Evolutionary conservation across 2,113 vertebrate genomes (phyloP), one percentile per base, ranked within the genome.

Genomic region (Perca schrenkii): DNA sequence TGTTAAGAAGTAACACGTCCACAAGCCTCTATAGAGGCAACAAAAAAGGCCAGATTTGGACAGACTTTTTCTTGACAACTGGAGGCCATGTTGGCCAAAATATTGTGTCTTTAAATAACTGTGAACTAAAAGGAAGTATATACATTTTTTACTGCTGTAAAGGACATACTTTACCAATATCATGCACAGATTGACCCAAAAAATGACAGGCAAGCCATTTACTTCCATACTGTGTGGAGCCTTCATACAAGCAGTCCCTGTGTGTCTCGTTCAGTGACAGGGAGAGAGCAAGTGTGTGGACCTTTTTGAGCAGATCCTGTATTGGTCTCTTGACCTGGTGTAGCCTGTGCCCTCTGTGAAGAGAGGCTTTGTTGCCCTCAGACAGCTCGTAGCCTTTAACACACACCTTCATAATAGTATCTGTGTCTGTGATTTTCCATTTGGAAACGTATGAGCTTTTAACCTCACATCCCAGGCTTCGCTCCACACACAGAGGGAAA

Each of bases 401-500:
- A 74, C 81, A 92, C 90, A 87, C 83, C 88, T 88, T 74, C 88
- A 93, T 89, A 93, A 94, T 85, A 89, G 88, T 50, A 91, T 90
- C 85, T 91, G 84, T 94, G 93, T 93, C 87, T 92, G 87, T 79
- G 86, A 84, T 53, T 93, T 93, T 93, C 89, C 91, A 85, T 92
- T 94, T 87, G 89, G 93, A 88, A 93, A 94, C 82, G 67, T 83
- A 75, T 84, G 86, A 86, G 91, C 86, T 84, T 92, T 91, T 85
- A 83, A 80, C 85, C 79, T 90, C 79, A 78, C 70, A 74, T 89
- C 78, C 54, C 58, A 14, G 68, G 34, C 75, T 88, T 73, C 54
- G 12, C 83, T 84, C 64, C 22, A 43, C 78, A 79, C n/a, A 76
- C 36, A 68, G 52, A 74, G 40, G 80, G 85, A 73, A 63, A 74